phyloP scores from a whole-genome alignment of 2,888 invertebrate genomes.

The Eremobia ochroleuca region DNA sequence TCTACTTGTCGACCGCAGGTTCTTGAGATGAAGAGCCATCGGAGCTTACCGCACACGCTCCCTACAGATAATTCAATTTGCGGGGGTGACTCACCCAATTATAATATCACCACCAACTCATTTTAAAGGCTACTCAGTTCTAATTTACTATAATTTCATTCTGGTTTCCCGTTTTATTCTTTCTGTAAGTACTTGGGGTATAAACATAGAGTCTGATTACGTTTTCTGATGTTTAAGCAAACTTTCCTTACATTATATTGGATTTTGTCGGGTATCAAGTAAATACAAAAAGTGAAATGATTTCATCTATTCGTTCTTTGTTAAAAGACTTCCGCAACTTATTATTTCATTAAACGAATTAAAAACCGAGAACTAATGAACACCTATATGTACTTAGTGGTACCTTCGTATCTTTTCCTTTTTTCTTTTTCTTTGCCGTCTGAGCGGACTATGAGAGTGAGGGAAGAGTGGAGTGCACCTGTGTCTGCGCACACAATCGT shows the following conservation, averaged over 20 bases:
- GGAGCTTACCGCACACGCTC: slow-evolving; percentile 63
- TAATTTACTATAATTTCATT: slow-evolving; percentile 73
- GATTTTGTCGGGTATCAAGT: slow-evolving; percentile 30
- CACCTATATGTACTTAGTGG: not conserved
- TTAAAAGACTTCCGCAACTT: not conserved
- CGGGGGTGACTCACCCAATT: slow-evolving; percentile 69
- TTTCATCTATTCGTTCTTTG: not conserved
- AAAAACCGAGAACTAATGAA: slow-evolving; percentile 1
- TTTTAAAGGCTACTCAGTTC: slow-evolving; percentile 67
- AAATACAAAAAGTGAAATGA: slow-evolving; percentile 32
- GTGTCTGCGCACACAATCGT: no score
- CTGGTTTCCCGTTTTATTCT: slow-evolving; percentile 63
- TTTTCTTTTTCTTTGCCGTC: not conserved
- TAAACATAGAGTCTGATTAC: slow-evolving; percentile 59
- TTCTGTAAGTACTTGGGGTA: slow-evolving; percentile 58
- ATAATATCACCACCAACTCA: slow-evolving; percentile 70
- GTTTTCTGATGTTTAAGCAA: slow-evolving; percentile 55
- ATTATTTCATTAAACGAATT: not conserved
- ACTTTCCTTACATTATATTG: slow-evolving; percentile 37
- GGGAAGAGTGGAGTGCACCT: not conserved
- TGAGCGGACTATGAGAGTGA: not conserved
- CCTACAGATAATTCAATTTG: slow-evolving; percentile 72
- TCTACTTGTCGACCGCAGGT: slow-evolving; percentile 69
- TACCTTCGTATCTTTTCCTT: not conserved
- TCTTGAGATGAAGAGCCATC: slow-evolving; percentile 69